Percentiles rank a stretch among this genome's conserved stretches.
Evolutionary conservation across 2,888 invertebrate genomes (phyloP).

Genomic region (Arctia plantaginis): DNA sequence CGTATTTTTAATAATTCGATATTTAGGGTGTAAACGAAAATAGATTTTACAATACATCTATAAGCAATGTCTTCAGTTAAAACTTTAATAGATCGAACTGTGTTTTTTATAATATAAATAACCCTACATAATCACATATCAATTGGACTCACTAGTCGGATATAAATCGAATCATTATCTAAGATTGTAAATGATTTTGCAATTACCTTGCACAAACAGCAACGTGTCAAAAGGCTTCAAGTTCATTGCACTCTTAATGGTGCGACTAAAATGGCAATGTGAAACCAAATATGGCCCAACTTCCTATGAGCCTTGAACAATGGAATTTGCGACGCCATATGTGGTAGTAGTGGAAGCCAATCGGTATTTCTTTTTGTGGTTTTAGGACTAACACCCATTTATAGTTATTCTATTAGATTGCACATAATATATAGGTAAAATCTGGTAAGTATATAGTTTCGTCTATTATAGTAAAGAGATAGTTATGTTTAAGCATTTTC

Average conservation of each 20-base stretch:
- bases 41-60: too few relatives aligned
- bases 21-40: too few relatives aligned
- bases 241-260: conserved; percentile 46
- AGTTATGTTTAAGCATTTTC: too few relatives aligned
- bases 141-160: neutral
- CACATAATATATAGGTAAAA: neutral
- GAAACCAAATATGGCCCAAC: conserved; percentile 65
- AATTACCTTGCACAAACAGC: neutral
- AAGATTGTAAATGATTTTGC: neutral
- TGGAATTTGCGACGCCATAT: conserved; percentile 65
- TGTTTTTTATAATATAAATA: neutral
- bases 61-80: neutral
- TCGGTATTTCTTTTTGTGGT: conserved; percentile 27
- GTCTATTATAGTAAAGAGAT: too few relatives aligned
- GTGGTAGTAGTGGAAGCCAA: conserved; percentile 53
- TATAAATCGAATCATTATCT: neutral
- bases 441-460: too few relatives aligned
- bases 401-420: neutral
- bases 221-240: conserved; percentile 24
- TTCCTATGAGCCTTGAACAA: conserved; percentile 69
- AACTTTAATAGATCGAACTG: neutral
- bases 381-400: neutral
- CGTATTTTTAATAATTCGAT: too few relatives aligned
- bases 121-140: neutral
- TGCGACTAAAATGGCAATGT: conserved; percentile 47